Conservation (phyloP, 2,797 vertebrate species). For the Hylomyscus alleni region DNA sequence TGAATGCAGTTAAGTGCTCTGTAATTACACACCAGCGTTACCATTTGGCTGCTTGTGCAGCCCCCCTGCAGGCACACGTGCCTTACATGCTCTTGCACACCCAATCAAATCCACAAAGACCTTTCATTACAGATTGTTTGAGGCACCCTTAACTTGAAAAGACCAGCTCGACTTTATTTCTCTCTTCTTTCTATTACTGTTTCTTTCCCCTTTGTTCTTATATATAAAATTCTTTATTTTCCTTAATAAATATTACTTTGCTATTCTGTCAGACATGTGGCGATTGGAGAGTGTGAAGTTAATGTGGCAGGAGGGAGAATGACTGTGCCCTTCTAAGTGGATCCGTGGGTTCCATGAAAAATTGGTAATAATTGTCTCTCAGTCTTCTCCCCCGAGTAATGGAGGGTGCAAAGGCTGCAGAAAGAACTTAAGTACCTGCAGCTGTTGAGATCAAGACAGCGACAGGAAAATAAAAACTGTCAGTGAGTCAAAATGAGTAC, state of each 20-base stretch:
- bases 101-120: conserved; percentile 82
- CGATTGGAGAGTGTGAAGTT: conserved; percentile 45
- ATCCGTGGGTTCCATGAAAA: conserved; percentile 37
- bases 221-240: conserved; percentile 42
- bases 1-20: conserved; percentile 85
- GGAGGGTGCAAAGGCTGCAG: background rate
- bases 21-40: conserved; percentile 84
- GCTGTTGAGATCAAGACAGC: conserved; percentile 80
- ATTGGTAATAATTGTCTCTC: conserved; percentile 64
- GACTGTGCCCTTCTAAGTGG: conserved; percentile 48
- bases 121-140: conserved; percentile 67
- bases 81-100: conserved; percentile 76
- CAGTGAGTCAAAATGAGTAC: conserved; percentile 74
- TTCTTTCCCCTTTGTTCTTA: conserved; percentile 74
- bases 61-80: conserved; percentile 83
- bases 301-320: conserved; percentile 54
- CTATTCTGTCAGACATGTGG: conserved; percentile 34
- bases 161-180: conserved; percentile 71
- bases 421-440: conserved; percentile 84
- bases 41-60: conserved; percentile 82
- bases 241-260: conserved; percentile 27
- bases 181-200: conserved; percentile 55
- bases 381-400: conserved; percentile 66
- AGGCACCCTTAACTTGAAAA: conserved; percentile 71
- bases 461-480: background rate